Conservation (phyloP, 1,140 invertebrate genomes). For the Cydia splendana region DNA sequence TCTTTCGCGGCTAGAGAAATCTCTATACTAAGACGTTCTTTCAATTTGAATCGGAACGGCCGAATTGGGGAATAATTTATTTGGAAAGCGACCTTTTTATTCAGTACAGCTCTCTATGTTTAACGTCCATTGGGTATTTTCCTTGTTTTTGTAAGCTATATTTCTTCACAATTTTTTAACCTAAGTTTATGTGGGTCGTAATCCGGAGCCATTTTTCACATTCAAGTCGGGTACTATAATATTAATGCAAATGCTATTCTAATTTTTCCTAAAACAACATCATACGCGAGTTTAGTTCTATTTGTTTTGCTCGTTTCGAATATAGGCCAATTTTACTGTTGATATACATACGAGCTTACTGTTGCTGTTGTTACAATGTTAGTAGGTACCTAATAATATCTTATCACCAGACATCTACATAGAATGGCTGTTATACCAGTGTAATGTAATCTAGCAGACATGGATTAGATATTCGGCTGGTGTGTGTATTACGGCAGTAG, state of each 20-base stretch:
- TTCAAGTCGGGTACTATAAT: constrained; percentile 22
- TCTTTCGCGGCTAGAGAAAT: constrained; percentile 66
- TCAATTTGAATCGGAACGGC: constrained; percentile 74
- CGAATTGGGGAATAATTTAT: constrained; percentile 72
- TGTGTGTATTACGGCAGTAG: constrained; percentile 32
- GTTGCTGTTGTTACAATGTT: neutral
- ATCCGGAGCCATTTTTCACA: constrained; percentile 17
- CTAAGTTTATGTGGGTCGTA: constrained; percentile 29
- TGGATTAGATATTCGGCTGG: constrained; percentile 39
- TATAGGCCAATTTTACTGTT: neutral
- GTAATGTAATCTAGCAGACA: constrained; percentile 40
- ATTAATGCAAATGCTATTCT: constrained; percentile 25
- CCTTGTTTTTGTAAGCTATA: constrained; percentile 44
- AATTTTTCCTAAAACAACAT: constrained; percentile 13
- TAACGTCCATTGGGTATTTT: constrained; percentile 50
- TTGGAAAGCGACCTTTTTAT: constrained; percentile 62
- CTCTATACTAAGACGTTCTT: constrained; percentile 69
- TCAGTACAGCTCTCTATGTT: constrained; percentile 51
- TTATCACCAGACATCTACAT: constrained; percentile 7
- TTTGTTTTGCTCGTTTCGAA: neutral
- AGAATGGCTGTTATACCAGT: constrained; percentile 10
- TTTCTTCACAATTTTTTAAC: constrained; percentile 41
- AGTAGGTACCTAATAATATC: no score
- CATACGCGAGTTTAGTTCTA: neutral
- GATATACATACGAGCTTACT: neutral